Base-by-base conservation (phyloP, 2,888 invertebrate species). In the Drosophila meridionalis region DNA sequence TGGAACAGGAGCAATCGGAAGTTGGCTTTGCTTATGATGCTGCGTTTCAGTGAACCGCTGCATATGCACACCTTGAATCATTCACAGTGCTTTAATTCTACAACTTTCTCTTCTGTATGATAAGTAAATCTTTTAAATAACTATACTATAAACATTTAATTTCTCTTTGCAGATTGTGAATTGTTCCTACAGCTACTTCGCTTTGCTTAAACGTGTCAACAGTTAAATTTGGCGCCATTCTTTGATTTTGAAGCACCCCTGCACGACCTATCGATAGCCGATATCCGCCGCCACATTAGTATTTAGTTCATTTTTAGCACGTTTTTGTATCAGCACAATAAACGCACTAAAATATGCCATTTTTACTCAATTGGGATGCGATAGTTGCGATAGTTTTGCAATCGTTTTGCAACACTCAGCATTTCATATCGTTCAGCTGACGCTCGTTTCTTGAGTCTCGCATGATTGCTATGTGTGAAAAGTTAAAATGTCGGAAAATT, bases 101-200 rank as follows among this genome's bases (percentile, higher is more conserved):
- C 82, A 14, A 87, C 90, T 8, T 92, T 92, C 69, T 78, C 90
- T 45, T 86, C 92, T 63, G 92, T 92, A 80, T 78, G 89, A 55
- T 2, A 4, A 4, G 3, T 3, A 0, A 8, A 2, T 1, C 0
- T 30, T 8, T 12, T 6, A 1, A 0, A n/a, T 34, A n/a, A 2
- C 12, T 2, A 34, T 26, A 12, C 32, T 28, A 9, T 34, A 8
- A 34, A 42, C 42, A 52, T 58, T 58, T 45, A 26, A 4, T 28
- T 55, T 58, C 53, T 26, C 34, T 63, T 87, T 83, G 12, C 76
- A 91, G 91, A 91, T 92, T 73, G 88, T 91, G 0, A 92, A 91
- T 66, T 81, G 85, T 8, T 88, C 91, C 0, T 92, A 91, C 52
- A 90, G 87, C 34, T 92, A 92, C 56, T 92, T 88, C 56, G 88